Conservation (phyloP, 2,113 vertebrate genomes). For the Charadrius vociferus region DNA sequence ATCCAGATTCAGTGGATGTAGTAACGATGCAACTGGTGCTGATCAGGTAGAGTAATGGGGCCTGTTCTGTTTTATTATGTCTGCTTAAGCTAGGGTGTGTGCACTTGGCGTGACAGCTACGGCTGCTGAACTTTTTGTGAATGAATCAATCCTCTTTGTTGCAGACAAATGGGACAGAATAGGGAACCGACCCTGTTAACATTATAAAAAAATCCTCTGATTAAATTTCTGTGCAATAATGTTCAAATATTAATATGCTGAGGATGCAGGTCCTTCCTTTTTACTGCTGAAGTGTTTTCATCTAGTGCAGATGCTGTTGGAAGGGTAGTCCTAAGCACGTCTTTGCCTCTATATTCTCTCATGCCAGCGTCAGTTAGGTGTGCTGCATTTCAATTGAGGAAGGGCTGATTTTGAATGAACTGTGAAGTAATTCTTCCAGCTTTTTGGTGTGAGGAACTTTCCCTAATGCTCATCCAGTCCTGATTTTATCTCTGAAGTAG, state of each 20-base stretch:
- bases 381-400: background rate
- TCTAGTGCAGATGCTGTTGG: background rate
- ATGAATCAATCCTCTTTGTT: background rate
- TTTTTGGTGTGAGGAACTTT: background rate
- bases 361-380: background rate
- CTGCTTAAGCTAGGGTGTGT: background rate
- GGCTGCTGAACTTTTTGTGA: background rate
- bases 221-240: background rate
- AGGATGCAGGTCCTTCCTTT: background rate
- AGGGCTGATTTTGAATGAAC: background rate
- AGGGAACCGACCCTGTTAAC: background rate
- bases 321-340: background rate
- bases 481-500: background rate
- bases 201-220: background rate
- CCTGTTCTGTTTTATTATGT: background rate
- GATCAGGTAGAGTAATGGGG: background rate
- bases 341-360: background rate
- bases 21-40: background rate
- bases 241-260: background rate
- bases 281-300: background rate
- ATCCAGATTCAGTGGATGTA: background rate
- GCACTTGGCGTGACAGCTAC: background rate
- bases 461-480: background rate
- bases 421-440: background rate
- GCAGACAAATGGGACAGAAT: background rate